Conservation (phyloP, 2,888 invertebrate species). For the Epinotia bilunana region DNA sequence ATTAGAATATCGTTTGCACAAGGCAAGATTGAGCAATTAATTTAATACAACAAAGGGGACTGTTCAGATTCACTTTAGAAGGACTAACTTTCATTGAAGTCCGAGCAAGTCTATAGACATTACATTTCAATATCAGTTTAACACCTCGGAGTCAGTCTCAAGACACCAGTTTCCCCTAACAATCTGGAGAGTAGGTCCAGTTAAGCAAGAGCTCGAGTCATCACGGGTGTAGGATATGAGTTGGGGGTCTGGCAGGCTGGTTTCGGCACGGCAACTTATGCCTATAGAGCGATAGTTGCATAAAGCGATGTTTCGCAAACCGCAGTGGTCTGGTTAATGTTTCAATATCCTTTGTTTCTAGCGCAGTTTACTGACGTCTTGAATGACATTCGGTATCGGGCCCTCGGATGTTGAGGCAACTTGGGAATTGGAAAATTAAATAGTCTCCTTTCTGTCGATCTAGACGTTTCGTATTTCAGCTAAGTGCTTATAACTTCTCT, state of each 20-base stretch:
- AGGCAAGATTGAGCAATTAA: constrained; percentile 42
- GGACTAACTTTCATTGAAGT: constrained; percentile 41
- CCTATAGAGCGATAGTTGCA: constrained; percentile 66
- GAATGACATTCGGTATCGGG: constrained; percentile 52
- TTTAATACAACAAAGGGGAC: constrained; percentile 43
- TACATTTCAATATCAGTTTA: constrained; percentile 67
- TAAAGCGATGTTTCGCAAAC: constrained; percentile 71
- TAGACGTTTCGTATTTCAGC: neutral
- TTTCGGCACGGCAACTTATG: constrained; percentile 56
- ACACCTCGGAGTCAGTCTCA: constrained; percentile 66
- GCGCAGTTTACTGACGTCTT: constrained; percentile 56
- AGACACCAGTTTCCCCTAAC: constrained; percentile 63
- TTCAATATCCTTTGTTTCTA: constrained; percentile 72
- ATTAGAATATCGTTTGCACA: constrained; percentile 38
- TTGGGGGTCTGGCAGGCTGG: constrained; percentile 58
- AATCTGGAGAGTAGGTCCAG: constrained; percentile 60
- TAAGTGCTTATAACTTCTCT: neutral
- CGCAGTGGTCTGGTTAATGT: constrained; percentile 66
- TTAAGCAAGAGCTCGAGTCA: constrained; percentile 59
- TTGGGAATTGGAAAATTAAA: constrained; percentile 35
- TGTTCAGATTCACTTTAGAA: constrained; percentile 31
- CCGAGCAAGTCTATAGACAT: constrained; percentile 57
- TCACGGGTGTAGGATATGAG: constrained; percentile 49
- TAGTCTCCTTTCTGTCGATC: constrained; percentile 10
- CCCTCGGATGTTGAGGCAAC: constrained; percentile 47